Evolutionary conservation across 2,113 vertebrate genomes (phyloP).

Genomic region (Brevimyrus niger): DNA sequence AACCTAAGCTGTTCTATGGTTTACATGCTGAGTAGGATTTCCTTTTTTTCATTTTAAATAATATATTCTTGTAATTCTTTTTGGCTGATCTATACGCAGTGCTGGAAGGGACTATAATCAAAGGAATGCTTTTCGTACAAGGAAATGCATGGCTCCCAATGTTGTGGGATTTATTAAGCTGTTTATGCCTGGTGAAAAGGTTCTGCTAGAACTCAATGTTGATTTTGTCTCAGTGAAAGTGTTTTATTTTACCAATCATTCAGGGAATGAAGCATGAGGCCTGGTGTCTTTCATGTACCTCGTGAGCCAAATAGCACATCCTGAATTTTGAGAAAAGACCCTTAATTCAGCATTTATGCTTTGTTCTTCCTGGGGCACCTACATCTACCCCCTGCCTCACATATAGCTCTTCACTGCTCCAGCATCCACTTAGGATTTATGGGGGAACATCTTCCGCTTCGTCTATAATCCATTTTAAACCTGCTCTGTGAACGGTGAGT

Average conservation of each 20-base stretch:
- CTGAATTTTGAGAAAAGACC: neutral
- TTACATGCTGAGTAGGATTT: neutral
- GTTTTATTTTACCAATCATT: conserved; percentile 9
- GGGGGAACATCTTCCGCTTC: neutral
- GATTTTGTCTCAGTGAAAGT: conserved; percentile 12
- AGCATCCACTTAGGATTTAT: neutral
- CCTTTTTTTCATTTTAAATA: neutral
- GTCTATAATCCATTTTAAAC: neutral
- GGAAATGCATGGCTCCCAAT: neutral
- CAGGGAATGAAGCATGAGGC: neutral
- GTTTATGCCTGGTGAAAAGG: conserved; percentile 12
- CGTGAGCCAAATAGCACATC: neutral
- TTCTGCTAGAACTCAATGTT: neutral
- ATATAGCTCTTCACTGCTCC: too few relatives aligned
- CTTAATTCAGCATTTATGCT: neutral
- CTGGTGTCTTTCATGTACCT: neutral
- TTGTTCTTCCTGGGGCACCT: neutral
- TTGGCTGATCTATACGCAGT: conserved; percentile 5
- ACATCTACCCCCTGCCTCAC: neutral
- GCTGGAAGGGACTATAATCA: conserved; percentile 2
- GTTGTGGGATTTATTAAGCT: conserved; percentile 17
- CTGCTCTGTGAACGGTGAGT: neutral
- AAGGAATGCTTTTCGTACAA: neutral
- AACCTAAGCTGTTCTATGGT: neutral
- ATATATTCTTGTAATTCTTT: conserved; percentile 3